phyloP scores from a whole-genome alignment of 2,113 vertebrate genomes.

The Circaetus gallicus region DNA sequence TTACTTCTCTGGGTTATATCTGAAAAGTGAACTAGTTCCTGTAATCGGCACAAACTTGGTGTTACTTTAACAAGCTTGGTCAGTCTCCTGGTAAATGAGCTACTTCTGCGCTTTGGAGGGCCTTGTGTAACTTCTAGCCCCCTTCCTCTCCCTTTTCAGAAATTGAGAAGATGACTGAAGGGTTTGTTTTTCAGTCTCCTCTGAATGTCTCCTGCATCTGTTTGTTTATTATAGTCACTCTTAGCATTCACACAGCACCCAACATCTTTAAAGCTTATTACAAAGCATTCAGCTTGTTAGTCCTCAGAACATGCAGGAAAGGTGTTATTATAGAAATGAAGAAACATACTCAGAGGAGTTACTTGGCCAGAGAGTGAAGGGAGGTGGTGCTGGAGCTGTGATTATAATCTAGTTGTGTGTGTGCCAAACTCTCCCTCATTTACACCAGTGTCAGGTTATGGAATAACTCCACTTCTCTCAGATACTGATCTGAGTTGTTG shows the following conservation, averaged over 20 bases:
- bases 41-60: not conserved
- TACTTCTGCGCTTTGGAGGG: not conserved
- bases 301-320: not conserved
- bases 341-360: constrained; percentile 8
- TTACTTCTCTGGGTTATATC: not conserved
- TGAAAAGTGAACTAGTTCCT: not conserved
- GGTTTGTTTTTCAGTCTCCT: not conserved
- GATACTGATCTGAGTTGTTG: not conserved
- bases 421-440: constrained; percentile 12
- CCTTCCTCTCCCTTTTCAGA: not conserved
- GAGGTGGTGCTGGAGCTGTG: not conserved
- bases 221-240: not conserved
- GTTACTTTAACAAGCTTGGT: not conserved
- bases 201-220: not conserved
- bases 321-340: constrained; percentile 16
- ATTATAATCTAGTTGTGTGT: not conserved
- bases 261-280: not conserved
- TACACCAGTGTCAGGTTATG: not conserved
- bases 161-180: not conserved
- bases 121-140: not conserved
- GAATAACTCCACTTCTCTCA: constrained; percentile 3
- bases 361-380: not conserved
- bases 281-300: not conserved
- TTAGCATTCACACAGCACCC: not conserved
- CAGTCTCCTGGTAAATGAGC: not conserved